phyloP scores from a whole-genome alignment of 2,888 invertebrate genomes.

The Apeira syringaria region DNA sequence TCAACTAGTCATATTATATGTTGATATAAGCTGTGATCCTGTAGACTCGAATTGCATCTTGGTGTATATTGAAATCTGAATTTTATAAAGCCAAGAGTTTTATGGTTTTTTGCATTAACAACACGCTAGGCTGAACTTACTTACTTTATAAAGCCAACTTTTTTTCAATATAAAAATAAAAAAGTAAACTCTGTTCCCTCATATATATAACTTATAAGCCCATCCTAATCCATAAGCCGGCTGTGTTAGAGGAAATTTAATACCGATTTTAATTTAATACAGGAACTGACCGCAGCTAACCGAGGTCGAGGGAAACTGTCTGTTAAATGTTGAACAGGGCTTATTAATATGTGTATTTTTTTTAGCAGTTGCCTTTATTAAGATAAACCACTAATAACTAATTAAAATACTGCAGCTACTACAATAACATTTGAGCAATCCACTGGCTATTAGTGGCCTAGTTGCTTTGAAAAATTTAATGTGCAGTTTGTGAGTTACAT shows the following conservation, averaged over 20 bases:
- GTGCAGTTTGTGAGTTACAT: too few species aligned
- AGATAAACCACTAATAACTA: too few species aligned
- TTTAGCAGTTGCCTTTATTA: too few species aligned
- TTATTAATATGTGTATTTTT: slow-evolving; percentile 20
- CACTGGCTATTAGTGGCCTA: too few species aligned
- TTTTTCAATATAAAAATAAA: slow-evolving; percentile 8
- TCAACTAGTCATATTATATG: too few species aligned
- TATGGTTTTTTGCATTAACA: too few species aligned
- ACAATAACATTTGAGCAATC: too few species aligned
- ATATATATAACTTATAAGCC: slow-evolving; percentile 15
- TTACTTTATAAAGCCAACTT: slow-evolving; percentile 5
- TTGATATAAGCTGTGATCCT: too few species aligned
- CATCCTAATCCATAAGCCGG: slow-evolving; percentile 26
- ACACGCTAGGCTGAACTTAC: too few species aligned
- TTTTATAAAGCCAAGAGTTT: too few species aligned
- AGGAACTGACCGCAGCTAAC: slow-evolving; percentile 26
- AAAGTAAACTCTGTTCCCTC: slow-evolving; percentile 6
- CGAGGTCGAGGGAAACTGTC: slow-evolving; percentile 22
- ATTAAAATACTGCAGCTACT: too few species aligned
- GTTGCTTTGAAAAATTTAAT: too few species aligned
- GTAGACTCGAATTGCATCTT: not conserved
- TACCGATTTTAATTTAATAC: slow-evolving; percentile 31
- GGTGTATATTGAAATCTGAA: not conserved
- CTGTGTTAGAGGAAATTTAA: slow-evolving; percentile 26
- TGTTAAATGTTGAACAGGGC: slow-evolving; percentile 21